Evolutionary conservation across 2,888 invertebrate species (phyloP).

Genomic region (Eudemis profundana): DNA sequence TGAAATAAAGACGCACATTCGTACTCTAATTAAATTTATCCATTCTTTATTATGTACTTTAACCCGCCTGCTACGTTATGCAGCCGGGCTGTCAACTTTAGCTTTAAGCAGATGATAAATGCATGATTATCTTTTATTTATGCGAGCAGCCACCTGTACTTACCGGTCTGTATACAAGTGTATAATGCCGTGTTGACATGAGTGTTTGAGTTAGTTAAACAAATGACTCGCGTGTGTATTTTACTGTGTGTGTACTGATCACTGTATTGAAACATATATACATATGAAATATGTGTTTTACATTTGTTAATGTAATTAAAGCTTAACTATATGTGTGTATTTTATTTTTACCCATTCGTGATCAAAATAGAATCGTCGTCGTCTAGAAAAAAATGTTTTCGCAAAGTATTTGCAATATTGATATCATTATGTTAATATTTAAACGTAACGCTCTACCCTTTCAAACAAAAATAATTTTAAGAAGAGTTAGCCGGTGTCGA

Average conservation of each 20-base stretch:
- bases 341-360: too few species aligned
- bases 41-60: background rate
- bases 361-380: too few species aligned
- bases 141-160: slow-evolving; percentile 9
- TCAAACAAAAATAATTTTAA: too few species aligned
- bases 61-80: background rate
- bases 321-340: too few species aligned
- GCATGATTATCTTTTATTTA: slow-evolving; percentile 26
- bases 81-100: slow-evolving; percentile 1
- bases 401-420: too few species aligned
- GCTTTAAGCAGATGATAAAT: slow-evolving; percentile 15
- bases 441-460: too few species aligned
- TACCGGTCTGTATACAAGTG: background rate
- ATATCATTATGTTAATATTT: too few species aligned
- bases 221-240: slow-evolving; percentile 6
- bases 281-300: background rate
- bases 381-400: too few species aligned
- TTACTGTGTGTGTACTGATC: background rate
- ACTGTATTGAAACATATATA: too few species aligned
- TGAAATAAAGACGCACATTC: too few species aligned
- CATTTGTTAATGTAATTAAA: too few species aligned
- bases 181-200: slow-evolving; percentile 18
- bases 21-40: background rate
- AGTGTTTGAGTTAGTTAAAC: slow-evolving; percentile 4
- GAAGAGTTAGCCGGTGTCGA: too few species aligned